phyloP scores from a whole-genome alignment of 2,888 invertebrate species.

The Oscheius myriophilus region DNA sequence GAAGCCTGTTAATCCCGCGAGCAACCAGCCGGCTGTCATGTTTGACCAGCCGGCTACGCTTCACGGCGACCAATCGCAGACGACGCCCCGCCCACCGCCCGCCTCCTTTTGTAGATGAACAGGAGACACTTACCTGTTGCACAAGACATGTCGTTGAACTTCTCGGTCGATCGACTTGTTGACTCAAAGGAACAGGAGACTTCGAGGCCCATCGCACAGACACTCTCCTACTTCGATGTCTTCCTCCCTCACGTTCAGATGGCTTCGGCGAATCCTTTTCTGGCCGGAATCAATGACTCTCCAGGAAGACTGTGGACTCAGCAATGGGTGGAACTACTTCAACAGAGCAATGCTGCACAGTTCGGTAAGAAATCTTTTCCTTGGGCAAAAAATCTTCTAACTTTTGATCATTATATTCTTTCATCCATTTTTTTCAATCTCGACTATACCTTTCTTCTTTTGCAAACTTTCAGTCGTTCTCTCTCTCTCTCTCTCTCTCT shows the following conservation, averaged over 20 bases:
- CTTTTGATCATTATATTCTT: neutral
- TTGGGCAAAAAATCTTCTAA: neutral
- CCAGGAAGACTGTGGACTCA: slow-evolving; percentile 52
- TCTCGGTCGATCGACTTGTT: slow-evolving; percentile 49
- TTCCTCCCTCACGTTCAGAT: slow-evolving; percentile 67
- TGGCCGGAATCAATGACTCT: slow-evolving; percentile 36
- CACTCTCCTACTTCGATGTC: slow-evolving; percentile 66
- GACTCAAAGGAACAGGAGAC: slow-evolving; percentile 32
- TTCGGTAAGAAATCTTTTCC: slow-evolving; percentile 41
- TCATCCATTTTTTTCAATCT: neutral
- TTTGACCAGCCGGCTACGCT: slow-evolving; percentile 28
- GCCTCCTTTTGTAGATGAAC: slow-evolving; percentile 23
- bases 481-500: no score
- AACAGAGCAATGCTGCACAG: slow-evolving; percentile 53
- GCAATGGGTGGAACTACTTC: slow-evolving; percentile 63
- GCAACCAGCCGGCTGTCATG: slow-evolving; percentile 29
- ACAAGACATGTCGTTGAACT: slow-evolving; percentile 44
- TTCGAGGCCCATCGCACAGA: slow-evolving; percentile 46
- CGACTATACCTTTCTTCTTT: neutral
- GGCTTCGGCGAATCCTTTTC: slow-evolving; percentile 63
- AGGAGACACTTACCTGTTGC: neutral
- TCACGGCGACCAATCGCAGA: slow-evolving; percentile 5
- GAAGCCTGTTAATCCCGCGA: slow-evolving; percentile 17
- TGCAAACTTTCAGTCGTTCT: neutral
- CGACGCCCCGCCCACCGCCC: slow-evolving; percentile 4